A percentile compares a stretch with the other conserved stretches of the same genome.
phyloP scores from a whole-genome alignment of 2,888 invertebrate species.

The Ophonus ardosiacus region DNA sequence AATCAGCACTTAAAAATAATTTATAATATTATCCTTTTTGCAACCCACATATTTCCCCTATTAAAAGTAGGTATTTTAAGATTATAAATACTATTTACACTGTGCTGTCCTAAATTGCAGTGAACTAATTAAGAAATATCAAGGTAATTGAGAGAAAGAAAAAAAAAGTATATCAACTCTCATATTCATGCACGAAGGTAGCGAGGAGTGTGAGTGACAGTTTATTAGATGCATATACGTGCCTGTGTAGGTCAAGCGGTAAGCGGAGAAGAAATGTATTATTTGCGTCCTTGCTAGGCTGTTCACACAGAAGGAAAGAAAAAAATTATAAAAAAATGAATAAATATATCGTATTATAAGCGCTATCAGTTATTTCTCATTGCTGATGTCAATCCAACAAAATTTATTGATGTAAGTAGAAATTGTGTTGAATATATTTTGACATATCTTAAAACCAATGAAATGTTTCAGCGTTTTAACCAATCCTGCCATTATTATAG shows the following conservation, averaged over 20 bases:
- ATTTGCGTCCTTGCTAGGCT: constrained; percentile 24
- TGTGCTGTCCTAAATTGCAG: constrained; percentile 3
- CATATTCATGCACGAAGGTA: constrained; percentile 1
- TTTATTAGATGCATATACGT: constrained; percentile 13
- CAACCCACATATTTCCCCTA: background rate
- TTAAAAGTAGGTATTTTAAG: background rate
- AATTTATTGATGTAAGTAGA: too few relatives aligned
- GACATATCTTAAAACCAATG: too few relatives aligned
- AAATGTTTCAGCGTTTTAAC: too few relatives aligned
- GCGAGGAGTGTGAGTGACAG: constrained; percentile 6
- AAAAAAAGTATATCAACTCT: background rate
- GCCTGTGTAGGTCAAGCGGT: constrained; percentile 21
- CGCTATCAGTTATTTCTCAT: too few relatives aligned
- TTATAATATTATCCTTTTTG: background rate
- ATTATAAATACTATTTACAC: background rate
- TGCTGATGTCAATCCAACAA: too few relatives aligned
- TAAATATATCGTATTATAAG: too few relatives aligned
- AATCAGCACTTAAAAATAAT: background rate
- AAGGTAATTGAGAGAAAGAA: background rate
- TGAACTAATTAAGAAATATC: constrained; percentile 40
- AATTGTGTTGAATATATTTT: too few relatives aligned
- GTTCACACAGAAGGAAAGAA: background rate
- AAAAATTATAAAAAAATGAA: background rate
- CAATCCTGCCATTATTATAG: too few relatives aligned
- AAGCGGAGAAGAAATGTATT: constrained; percentile 20